Percentiles rank a stretch among this genome's conserved stretches.
Conservation (phyloP, 2,113 vertebrate species). For the Grantiella picta region DNA sequence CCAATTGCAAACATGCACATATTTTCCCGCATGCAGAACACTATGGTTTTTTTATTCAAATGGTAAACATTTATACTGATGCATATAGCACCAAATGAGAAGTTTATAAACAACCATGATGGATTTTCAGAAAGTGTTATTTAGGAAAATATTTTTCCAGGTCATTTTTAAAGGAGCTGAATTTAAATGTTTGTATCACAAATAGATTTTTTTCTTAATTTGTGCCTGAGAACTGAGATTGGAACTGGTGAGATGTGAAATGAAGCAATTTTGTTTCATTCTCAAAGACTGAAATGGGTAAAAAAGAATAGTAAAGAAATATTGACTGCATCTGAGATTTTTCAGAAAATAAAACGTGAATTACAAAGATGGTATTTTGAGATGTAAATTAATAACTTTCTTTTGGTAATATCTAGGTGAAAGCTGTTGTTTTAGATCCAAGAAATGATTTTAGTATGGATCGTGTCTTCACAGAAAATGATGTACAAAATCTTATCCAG, state of each 20-base stretch:
- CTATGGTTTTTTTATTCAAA: not conserved
- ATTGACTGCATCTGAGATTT: not conserved
- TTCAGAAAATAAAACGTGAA: not conserved
- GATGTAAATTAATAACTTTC: not conserved
- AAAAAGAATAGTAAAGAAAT: not conserved
- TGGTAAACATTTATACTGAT: not conserved
- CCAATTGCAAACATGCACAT: not conserved
- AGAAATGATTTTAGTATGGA: slow-evolving; percentile 82
- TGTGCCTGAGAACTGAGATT: not conserved
- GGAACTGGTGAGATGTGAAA: not conserved
- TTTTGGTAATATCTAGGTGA: slow-evolving; percentile 77
- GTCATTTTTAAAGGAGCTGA: not conserved
- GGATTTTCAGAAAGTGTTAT: not conserved
- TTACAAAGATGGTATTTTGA: not conserved
- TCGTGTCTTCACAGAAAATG: slow-evolving; percentile 73
- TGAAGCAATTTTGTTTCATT: not conserved
- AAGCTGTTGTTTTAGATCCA: slow-evolving; percentile 85
- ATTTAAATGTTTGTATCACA: not conserved
- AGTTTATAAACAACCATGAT: not conserved
- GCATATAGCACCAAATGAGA: not conserved
- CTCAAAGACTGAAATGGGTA: not conserved
- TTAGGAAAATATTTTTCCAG: not conserved
- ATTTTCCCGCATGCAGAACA: not conserved
- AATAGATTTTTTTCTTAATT: not conserved
- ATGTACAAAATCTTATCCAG: slow-evolving; percentile 82